phyloP scores from a whole-genome alignment of 2,113 vertebrate species.

The Varanus komodoensis region DNA sequence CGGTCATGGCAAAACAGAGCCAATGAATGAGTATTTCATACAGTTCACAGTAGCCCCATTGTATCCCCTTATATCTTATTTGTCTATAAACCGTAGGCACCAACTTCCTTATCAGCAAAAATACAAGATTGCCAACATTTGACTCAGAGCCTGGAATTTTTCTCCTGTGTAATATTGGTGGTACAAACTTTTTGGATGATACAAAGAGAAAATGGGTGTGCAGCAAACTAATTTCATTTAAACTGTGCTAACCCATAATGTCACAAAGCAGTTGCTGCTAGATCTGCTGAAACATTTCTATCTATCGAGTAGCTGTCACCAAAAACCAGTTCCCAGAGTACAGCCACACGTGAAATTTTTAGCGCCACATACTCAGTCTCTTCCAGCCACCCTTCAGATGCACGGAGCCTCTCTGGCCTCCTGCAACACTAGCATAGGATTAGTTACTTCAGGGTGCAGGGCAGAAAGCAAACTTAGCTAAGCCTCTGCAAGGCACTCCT shows the following conservation, averaged over 20 bases:
- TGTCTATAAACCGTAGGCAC: not conserved
- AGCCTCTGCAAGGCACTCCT: constrained; percentile 6
- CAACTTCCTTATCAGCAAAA: not conserved
- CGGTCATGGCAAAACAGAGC: not conserved
- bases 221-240: not conserved
- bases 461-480: not conserved
- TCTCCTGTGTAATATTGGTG: not conserved
- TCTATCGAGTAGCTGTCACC: not conserved
- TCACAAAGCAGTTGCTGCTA: not conserved
- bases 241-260: not conserved
- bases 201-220: not conserved
- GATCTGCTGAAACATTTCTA: no score
- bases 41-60: no score
- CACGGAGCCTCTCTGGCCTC: not conserved
- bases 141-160: not conserved
- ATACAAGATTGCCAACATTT: not conserved
- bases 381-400: not conserved
- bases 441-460: constrained; percentile 3
- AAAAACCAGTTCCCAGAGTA: not conserved
- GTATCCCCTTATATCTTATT: not conserved
- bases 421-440: not conserved
- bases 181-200: not conserved
- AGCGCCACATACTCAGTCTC: not conserved
- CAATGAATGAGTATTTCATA: no score
- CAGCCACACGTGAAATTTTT: not conserved